Evolutionary conservation across 2,888 invertebrate species (phyloP), one percentile per base, ranked within the genome.

Genomic region (Drosophila helvetica): DNA sequence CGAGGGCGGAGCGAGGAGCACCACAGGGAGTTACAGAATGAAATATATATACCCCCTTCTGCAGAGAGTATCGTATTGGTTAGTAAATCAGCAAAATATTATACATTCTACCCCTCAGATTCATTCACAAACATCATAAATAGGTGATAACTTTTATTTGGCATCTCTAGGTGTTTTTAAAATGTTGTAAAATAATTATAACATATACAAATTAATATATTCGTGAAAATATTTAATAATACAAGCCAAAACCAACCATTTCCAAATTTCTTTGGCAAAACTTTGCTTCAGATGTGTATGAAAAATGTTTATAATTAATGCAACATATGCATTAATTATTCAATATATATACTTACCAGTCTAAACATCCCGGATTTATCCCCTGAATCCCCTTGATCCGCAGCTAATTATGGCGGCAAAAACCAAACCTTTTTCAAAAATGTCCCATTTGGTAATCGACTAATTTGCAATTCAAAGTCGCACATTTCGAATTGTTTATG

Each of bases 361-460:
- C 33, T 33, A 5, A 5, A 5, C 5, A 33, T 12, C 0, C 2
- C 33, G 4, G 33, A 33, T 10, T 2, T 10, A 30, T 10, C 3
- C 12, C 33, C 12, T 33, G 30, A 9, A 30, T 9, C 10, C 1
- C 1, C 12, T 12, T 5, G n/a, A 38, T n/a, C 38, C 38, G 7
- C 38, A 5, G 15, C 33, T 38, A 38, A 38, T 38, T 38, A 38
- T 15, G 33, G 33, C 30, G 30, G 30, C 30, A 30, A 30, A 33
- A 33, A 33, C 12, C 10, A 33, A 33, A 33, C 5, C 12, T 15
- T 33, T 33, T 33, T 33, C 33, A 15, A 38, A 38, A 38, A 38
- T 25, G 7, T 7, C 42, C 46, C 56, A 80, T 73, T 84, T 72
- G 62, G 38, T 48, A 58, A 64, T 63, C 42, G 52, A 54, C 46